Evolutionary conservation across 2,797 vertebrate genomes (phyloP).

Genomic region (Neosilurus mollespiculum): DNA sequence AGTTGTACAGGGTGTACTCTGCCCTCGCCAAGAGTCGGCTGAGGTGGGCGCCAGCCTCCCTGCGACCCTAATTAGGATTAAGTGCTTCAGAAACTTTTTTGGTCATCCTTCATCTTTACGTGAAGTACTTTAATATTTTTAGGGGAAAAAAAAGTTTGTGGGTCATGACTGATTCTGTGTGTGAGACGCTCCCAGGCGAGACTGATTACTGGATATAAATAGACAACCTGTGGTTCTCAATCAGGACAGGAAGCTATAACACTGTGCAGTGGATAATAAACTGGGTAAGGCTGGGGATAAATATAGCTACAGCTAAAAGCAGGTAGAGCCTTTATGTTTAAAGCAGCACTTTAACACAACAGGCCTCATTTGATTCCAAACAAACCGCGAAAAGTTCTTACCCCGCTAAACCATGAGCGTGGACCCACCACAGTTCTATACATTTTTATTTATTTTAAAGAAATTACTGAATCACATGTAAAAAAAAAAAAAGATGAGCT

Average conservation of each 20-base stretch:
- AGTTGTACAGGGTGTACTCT: too few species aligned
- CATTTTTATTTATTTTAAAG: neutral
- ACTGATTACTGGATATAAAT: neutral
- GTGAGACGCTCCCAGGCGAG: neutral
- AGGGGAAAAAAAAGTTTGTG: neutral
- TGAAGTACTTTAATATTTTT: neutral
- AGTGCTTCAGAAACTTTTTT: neutral
- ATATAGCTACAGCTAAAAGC: neutral
- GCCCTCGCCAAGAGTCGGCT: too few species aligned
- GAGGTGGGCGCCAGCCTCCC: too few species aligned
- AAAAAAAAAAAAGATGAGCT: too few species aligned
- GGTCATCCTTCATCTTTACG: neutral
- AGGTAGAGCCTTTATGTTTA: neutral
- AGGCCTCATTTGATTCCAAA: neutral
- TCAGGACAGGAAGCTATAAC: conserved; percentile 1
- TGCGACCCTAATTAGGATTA: too few species aligned
- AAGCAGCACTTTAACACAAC: neutral
- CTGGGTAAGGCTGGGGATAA: neutral
- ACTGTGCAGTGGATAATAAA: conserved; percentile 4
- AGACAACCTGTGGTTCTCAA: neutral
- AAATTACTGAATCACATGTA: too few species aligned
- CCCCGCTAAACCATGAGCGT: neutral
- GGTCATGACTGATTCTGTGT: neutral
- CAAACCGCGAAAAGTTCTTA: neutral
- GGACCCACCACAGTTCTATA: neutral